These are phyloP conservation scores for Danio albolineatus DNA, from an alignment of 2,797 vertebrate species.

Conservation along the genomic window DNA sequence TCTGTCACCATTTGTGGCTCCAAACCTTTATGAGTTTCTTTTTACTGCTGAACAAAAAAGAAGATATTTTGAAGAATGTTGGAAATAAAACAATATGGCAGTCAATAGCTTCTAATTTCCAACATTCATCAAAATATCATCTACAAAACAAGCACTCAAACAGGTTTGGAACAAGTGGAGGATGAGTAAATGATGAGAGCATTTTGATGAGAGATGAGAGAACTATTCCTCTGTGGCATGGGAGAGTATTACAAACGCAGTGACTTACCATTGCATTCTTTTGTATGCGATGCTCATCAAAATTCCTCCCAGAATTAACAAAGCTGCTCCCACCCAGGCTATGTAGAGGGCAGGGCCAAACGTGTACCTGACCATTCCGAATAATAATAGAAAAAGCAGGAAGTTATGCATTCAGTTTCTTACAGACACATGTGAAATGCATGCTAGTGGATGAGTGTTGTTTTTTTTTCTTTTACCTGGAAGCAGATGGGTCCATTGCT, in stretches of 20 bases:
- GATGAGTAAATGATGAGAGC: too few relatives aligned
- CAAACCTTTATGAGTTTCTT: too few relatives aligned
- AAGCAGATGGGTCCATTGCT: constrained; percentile 37
- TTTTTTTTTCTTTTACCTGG: constrained; percentile 62
- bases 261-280: constrained; percentile 75
- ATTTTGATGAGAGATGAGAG: too few relatives aligned
- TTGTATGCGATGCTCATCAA: constrained; percentile 89
- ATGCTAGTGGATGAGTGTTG: background rate
- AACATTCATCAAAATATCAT: too few relatives aligned
- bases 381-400: constrained; percentile 31
- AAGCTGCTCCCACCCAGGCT: constrained; percentile 87
- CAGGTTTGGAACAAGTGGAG: too few relatives aligned
- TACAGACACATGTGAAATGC: background rate
- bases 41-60: too few relatives aligned
- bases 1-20: too few relatives aligned
- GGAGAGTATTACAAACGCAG: constrained; percentile 65
- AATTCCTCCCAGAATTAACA: constrained; percentile 86
- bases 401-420: constrained; percentile 10
- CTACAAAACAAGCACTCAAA: too few relatives aligned
- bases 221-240: too few relatives aligned
- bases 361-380: constrained; percentile 82
- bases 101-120: too few relatives aligned
- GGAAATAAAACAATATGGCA: too few relatives aligned
- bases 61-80: too few relatives aligned
- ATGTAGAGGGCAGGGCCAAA: constrained; percentile 91